These are phyloP conservation scores for Antheraea pernyi DNA, from an alignment of 1,140 invertebrate genomes.

Conservation along the genomic window DNA sequence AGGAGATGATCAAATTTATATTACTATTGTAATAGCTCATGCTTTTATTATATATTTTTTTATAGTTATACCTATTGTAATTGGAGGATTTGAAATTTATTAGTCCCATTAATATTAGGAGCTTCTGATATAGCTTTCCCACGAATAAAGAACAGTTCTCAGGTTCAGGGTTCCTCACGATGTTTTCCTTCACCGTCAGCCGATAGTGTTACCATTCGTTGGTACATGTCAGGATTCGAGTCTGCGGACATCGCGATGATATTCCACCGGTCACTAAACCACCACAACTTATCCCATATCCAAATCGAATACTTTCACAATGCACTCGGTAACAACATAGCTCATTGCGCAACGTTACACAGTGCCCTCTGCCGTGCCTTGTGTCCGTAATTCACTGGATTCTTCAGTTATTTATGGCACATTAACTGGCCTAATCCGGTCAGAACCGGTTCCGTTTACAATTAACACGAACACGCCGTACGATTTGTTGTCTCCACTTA, in stretches of 20 bases:
- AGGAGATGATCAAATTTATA: constrained; percentile 85
- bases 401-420: constrained; percentile 19
- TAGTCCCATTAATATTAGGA: constrained; percentile 86
- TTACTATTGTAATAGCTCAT: constrained; percentile 84
- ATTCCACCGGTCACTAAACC: too few species aligned
- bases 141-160: constrained; percentile 85
- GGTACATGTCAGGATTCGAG: too few species aligned
- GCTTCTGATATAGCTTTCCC: constrained; percentile 88
- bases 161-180: too few species aligned
- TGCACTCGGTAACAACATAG: too few species aligned
- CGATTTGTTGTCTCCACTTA: constrained; percentile 19
- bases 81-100: constrained; percentile 90
- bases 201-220: too few species aligned
- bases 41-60: constrained; percentile 85
- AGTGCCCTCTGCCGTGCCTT: not conserved
- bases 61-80: constrained; percentile 88
- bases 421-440: constrained; percentile 4
- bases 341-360: constrained; percentile 20
- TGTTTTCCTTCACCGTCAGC: too few species aligned
- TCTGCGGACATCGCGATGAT: too few species aligned
- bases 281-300: too few species aligned
- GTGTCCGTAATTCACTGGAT: constrained; percentile 13
- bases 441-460: constrained; percentile 29
- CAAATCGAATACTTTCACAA: too few species aligned
- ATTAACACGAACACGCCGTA: constrained; percentile 26